Base-by-base conservation (phyloP, 1,140 invertebrate genomes). In the Euwallacea similis region DNA sequence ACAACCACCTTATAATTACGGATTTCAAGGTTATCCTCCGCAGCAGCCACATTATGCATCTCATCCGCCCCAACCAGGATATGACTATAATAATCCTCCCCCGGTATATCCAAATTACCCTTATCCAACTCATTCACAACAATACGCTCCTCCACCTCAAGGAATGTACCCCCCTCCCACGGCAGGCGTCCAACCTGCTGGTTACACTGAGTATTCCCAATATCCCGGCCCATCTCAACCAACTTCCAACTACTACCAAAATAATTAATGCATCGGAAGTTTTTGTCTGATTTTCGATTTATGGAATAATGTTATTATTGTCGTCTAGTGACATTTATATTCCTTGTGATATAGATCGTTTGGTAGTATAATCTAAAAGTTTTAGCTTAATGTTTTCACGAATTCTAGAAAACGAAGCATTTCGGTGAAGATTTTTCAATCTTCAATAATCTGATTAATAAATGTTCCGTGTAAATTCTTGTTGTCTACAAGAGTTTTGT, bases 111-210 rank as follows among this genome's bases (percentile, higher is more conserved):
- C 78, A n/a, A 81, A 83, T 46, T 79, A 79, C 44, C 77, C 77
- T n/a, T 86, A 85, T 73, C 82, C 83, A n/a, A 76, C 77, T n/a
- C 86, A 85, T 74, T 82, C 83, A n/a, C 83, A 79, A 33, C 83
- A 84, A 11, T 85, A 86, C 76, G 82, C 81, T n/a, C 84, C 84
- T 42, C 83, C 83, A 9, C 76, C 75, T 2, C 79, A 79, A 69
- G 72, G 66, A 11, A 75, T 75, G 33, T 79, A 79, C 56, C 72
- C 75, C 7, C 75, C 79, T 7, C 69, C 78, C 6, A 61, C 74
- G 16, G 42, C 71, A 8, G 59, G 61, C 2, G 56, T 66, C 7
- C 60, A 68, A 9, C 58, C 75, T 43, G 62, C 75, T 10, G 47
- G 53, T 7, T 78, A 75, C 62, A 66, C 71, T 2, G 76, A 79